Conservation (phyloP, 2,113 vertebrate genomes). For the Cololabis saira region DNA sequence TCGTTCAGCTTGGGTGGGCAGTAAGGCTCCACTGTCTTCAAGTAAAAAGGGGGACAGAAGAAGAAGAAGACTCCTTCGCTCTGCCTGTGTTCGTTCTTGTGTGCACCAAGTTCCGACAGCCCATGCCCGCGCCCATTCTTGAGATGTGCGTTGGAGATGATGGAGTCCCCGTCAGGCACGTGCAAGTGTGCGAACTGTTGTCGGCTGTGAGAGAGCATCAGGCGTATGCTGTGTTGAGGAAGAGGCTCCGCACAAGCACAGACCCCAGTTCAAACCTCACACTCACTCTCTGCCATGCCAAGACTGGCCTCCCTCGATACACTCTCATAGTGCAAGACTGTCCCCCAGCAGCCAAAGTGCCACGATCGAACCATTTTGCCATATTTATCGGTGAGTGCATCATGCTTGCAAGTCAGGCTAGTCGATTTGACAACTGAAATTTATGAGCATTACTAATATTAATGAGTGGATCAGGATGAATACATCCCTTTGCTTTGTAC, state of each 20-base stretch:
- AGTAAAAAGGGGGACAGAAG: constrained; percentile 45
- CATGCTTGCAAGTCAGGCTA: background rate
- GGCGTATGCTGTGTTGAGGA: constrained; percentile 88
- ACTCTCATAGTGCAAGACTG: constrained; percentile 91
- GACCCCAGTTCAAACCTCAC: constrained; percentile 70
- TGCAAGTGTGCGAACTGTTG: constrained; percentile 77
- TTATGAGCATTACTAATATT: background rate
- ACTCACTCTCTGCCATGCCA: constrained; percentile 86
- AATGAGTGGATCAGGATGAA: no score
- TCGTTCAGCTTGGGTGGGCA: constrained; percentile 89
- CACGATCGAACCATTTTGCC: constrained; percentile 88
- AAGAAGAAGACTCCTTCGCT: constrained; percentile 81
- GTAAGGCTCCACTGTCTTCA: constrained; percentile 90
- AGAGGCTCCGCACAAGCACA: constrained; percentile 85
- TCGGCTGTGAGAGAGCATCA: constrained; percentile 88
- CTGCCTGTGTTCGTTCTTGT: constrained; percentile 91
- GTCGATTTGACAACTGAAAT: background rate
- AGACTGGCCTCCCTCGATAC: constrained; percentile 87
- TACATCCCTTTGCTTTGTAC: no score
- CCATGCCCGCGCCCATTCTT: constrained; percentile 83
- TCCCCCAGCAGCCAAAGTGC: constrained; percentile 81
- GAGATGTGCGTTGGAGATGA: constrained; percentile 91
- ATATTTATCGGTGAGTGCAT: constrained; percentile 94
- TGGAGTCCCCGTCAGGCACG: constrained; percentile 83
- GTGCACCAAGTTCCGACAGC: constrained; percentile 92